phyloP scores from a whole-genome alignment of 2,888 invertebrate genomes.

The Amblyteles armatorius region DNA sequence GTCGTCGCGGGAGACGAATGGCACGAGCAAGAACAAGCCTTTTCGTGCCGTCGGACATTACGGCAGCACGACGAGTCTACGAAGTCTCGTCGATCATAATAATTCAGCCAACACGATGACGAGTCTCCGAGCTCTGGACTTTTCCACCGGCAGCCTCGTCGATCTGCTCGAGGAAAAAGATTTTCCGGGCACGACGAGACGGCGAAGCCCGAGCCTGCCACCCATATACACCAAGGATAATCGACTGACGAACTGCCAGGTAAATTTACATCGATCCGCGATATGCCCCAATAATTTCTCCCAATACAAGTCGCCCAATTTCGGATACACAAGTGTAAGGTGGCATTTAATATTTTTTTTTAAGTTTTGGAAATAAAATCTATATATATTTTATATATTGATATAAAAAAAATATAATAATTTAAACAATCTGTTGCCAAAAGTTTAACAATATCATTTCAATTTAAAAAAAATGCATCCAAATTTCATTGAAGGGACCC shows the following conservation, averaged over 20 bases:
- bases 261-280: constrained; percentile 14
- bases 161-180: constrained; percentile 85
- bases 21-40: constrained; percentile 72
- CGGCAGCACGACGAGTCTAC: constrained; percentile 78
- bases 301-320: neutral
- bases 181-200: constrained; percentile 85
- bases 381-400: neutral
- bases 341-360: too few relatives aligned
- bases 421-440: too few relatives aligned
- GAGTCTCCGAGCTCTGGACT: constrained; percentile 75
- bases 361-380: too few relatives aligned
- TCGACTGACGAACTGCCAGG: constrained; percentile 79
- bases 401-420: neutral
- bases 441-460: too few relatives aligned
- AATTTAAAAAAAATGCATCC: too few relatives aligned
- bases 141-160: constrained; percentile 76
- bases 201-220: constrained; percentile 89
- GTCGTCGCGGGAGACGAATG: constrained; percentile 75
- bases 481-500: too few relatives aligned
- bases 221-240: constrained; percentile 86
- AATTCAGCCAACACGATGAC: constrained; percentile 71
- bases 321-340: neutral
- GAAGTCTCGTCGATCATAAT: constrained; percentile 73
- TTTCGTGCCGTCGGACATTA: constrained; percentile 75
- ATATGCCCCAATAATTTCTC: neutral